phyloP scores from a whole-genome alignment of 2,797 vertebrate genomes.

The Falco peregrinus region DNA sequence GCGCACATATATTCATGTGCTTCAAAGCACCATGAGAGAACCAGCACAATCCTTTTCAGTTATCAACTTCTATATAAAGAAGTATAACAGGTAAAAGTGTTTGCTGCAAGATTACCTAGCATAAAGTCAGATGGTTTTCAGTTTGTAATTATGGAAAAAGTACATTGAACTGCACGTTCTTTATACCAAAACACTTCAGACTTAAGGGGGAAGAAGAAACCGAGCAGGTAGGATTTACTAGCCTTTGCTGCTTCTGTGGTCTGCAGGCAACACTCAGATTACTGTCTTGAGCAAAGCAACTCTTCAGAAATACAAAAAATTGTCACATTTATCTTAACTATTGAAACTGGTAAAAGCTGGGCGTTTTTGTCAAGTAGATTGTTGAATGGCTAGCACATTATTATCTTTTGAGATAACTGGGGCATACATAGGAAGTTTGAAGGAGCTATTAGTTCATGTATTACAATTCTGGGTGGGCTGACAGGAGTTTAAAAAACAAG shows the following conservation, averaged over 20 bases:
- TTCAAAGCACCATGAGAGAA: not conserved
- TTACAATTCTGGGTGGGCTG: slow-evolving; percentile 40
- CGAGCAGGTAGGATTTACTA: not conserved
- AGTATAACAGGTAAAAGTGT: not conserved
- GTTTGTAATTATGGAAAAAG: not conserved
- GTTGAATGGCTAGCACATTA: not conserved
- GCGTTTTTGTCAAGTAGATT: slow-evolving; percentile 7
- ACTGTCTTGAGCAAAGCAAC: not conserved
- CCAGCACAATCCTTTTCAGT: not conserved
- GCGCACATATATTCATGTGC: not conserved
- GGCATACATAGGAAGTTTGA: slow-evolving; percentile 8
- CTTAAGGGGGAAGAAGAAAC: not conserved
- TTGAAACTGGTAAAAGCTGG: not conserved
- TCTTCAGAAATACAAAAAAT: not conserved
- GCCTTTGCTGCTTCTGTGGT: not conserved
- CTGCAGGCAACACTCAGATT: not conserved
- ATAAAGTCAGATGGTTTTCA: not conserved
- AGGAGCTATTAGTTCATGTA: slow-evolving; percentile 41
- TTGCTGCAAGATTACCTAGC: not conserved
- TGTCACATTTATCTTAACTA: not conserved
- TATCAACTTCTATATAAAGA: not conserved
- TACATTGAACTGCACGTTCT: not conserved
- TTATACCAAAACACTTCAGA: not conserved
- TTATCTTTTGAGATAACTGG: slow-evolving; percentile 44
- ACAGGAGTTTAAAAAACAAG: slow-evolving; percentile 52